Evolutionary conservation across 2,888 invertebrate genomes (phyloP).

Genomic region (Bombylius major): DNA sequence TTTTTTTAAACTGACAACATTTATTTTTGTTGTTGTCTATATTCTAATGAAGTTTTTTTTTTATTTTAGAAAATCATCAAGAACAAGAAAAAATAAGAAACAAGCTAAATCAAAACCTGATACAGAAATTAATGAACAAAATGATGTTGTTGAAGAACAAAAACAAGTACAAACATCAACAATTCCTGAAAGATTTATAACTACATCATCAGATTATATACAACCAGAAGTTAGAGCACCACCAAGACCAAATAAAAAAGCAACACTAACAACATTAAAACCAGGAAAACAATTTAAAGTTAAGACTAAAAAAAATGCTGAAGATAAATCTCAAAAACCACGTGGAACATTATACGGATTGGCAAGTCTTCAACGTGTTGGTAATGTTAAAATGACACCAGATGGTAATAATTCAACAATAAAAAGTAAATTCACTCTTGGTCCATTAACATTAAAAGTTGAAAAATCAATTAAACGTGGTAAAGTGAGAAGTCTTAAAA

Average conservation of each 20-base stretch:
- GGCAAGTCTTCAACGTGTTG: conserved; percentile 62
- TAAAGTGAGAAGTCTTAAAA: conserved; percentile 66
- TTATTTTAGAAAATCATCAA: background rate
- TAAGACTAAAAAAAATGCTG: conserved; percentile 29
- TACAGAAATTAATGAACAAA: background rate
- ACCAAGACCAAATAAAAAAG: conserved; percentile 11
- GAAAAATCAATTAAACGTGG: conserved; percentile 53
- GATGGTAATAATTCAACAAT: conserved; percentile 70
- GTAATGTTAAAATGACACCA: conserved; percentile 69
- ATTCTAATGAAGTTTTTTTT: background rate
- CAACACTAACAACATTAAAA: conserved; percentile 11
- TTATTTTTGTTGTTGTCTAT: too few relatives aligned
- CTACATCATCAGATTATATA: background rate
- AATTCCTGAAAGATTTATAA: conserved; percentile 13
- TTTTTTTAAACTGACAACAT: too few relatives aligned
- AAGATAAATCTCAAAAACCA: conserved; percentile 40
- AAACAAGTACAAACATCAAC: background rate
- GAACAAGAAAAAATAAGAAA: background rate
- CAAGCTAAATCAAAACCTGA: background rate
- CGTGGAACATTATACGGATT: conserved; percentile 70
- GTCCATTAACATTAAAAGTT: conserved; percentile 62
- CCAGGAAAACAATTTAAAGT: conserved; percentile 22
- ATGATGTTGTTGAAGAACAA: background rate
- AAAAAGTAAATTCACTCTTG: conserved; percentile 67
- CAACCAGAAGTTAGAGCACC: background rate